A percentile compares a stretch with the other conserved stretches of the same genome.
Evolutionary conservation across 2,888 invertebrate species (phyloP).

Genomic region (Agrochola lychnidis): DNA sequence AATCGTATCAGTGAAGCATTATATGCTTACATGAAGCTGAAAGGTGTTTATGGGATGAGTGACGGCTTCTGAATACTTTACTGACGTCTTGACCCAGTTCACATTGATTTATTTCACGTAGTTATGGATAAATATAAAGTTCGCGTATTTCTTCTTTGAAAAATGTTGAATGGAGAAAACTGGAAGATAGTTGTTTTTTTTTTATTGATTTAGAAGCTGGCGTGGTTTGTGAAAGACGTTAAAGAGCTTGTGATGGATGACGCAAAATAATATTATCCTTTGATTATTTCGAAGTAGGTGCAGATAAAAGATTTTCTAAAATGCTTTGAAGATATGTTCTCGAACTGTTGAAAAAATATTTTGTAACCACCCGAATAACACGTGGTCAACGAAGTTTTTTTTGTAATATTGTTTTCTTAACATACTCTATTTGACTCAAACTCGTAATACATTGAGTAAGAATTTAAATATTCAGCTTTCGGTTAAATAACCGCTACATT

Average conservation of each 20-base stretch:
- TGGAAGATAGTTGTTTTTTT: slow-evolving; percentile 6
- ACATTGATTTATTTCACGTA: slow-evolving; percentile 47
- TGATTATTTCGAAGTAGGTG: background rate
- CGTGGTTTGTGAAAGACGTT: background rate
- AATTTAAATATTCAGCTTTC: background rate
- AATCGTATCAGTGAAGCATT: slow-evolving; percentile 28
- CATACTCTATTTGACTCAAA: background rate
- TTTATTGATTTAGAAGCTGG: slow-evolving; percentile 8
- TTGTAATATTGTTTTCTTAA: background rate
- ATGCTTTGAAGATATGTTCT: background rate
- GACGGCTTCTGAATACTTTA: slow-evolving; percentile 29
- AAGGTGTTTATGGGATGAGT: slow-evolving; percentile 46
- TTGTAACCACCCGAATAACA: background rate
- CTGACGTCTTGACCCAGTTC: slow-evolving; percentile 48
- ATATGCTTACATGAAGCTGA: slow-evolving; percentile 24
- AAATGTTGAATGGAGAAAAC: slow-evolving; percentile 1
- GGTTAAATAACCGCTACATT: background rate
- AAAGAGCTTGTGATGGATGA: background rate
- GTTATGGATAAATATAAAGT: slow-evolving; percentile 18
- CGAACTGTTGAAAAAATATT: background rate
- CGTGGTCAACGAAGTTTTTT: background rate
- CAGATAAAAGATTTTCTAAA: background rate
- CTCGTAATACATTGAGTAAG: background rate
- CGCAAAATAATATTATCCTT: background rate
- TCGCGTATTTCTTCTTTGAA: slow-evolving; percentile 1